Base-by-base conservation (phyloP, 1,140 invertebrate genomes). In the Calliopsis andreniformis region DNA sequence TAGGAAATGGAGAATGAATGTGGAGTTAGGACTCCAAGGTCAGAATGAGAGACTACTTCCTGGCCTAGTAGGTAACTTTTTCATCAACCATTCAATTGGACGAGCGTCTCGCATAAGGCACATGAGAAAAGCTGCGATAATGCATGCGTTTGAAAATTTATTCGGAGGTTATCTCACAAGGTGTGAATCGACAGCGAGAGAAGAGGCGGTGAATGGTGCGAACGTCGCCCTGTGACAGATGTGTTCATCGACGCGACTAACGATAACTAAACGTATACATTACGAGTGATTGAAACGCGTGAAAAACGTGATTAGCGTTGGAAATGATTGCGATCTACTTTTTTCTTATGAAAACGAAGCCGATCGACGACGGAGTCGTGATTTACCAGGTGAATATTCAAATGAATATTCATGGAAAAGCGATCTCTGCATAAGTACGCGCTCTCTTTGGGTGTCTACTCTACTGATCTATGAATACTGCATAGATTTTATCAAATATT, bases 61-160 rank as follows among this genome's bases (percentile, higher is more conserved):
- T 10, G 35, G 35, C 35, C 35, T 3, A 10, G 35, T 39, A 10
- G 4, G 35, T 3, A 5, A 39, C 10, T 39, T 10, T 42, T 42
- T 16, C 23, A 16, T 55, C 16, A 12, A 6, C n/a, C 30, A 43
- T 59, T 25, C 53, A 64, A 75, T 76, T 58, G 62, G 51, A 49
- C n/a, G 43, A 32, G 25, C 12, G 53, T 58, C 76, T 68, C 78
- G 64, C 49, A 68, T 43, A 63, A 42, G 39, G 49, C 14, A 64
- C 61, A 58, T 56, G 79, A 72, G 78, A 71, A 82, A 62, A 30
- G 0, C 2, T 10, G 18, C 43, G 63, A 66, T 42, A 55, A 59
- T 61, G 53, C 43, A 61, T 28, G 49, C 42, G 8, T 18, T n/a
- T 20, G 5, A 10, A 62, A 77, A 71, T 77, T 67, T 77, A 67